Conservation (phyloP, 2,113 vertebrate genomes). For the Ictalurus punctatus region DNA sequence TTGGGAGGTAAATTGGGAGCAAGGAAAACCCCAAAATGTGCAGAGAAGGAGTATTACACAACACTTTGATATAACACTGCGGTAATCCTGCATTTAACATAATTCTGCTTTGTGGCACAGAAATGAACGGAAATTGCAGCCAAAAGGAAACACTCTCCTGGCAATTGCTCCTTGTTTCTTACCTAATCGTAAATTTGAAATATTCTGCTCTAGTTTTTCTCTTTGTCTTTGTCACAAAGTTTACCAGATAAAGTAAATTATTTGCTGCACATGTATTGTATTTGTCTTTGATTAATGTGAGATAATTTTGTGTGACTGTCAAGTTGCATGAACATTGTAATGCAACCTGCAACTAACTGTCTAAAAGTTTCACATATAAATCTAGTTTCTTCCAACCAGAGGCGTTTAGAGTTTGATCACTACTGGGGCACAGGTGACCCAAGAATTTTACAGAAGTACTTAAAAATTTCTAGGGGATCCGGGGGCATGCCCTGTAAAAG, state of each 20-base stretch:
- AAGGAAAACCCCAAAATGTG: no score
- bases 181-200: neutral
- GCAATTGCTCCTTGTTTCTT: neutral
- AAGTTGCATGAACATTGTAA: neutral
- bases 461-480: no score
- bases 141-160: no score
- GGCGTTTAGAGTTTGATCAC: no score
- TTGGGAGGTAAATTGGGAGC: no score
- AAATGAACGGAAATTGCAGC: no score
- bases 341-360: neutral
- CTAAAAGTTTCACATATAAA: neutral
- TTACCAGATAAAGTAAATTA: neutral
- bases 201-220: neutral
- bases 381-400: no score
- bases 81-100: neutral
- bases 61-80: neutral
- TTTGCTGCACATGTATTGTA: neutral
- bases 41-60: neutral
- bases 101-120: neutral
- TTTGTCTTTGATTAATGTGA: neutral
- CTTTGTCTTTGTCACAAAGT: neutral
- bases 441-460: no score
- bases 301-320: neutral
- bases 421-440: no score
- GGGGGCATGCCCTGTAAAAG: no score